Evolutionary conservation across 2,113 vertebrate genomes (phyloP).

Genomic region (Phaethornis superciliosus): DNA sequence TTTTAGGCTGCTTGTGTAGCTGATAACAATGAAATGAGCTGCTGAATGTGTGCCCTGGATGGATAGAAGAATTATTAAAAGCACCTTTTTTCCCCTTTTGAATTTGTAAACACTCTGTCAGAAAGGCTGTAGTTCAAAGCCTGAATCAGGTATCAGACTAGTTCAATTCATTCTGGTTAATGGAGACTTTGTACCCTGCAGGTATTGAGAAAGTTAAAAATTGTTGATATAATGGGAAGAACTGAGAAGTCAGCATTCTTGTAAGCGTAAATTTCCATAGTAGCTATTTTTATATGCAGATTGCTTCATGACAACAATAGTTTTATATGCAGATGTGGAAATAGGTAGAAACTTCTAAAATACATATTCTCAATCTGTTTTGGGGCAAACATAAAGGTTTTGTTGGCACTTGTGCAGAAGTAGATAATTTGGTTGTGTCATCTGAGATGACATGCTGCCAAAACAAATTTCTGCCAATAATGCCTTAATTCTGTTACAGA

Average conservation of each 20-base stretch:
- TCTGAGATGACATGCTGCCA: neutral
- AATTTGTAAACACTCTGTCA: neutral
- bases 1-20: neutral
- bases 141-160: neutral
- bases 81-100: neutral
- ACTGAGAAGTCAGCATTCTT: neutral
- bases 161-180: neutral
- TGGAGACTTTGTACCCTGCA: neutral
- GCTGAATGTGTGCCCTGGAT: neutral
- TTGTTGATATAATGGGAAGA: neutral
- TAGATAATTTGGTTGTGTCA: neutral
- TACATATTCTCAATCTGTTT: neutral
- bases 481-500: neutral
- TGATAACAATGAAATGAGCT: neutral
- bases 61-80: neutral
- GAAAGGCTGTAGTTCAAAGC: neutral
- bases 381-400: neutral
- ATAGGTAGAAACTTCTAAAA: neutral
- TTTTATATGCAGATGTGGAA: neutral
- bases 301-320: neutral
- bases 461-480: neutral
- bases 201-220: neutral
- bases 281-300: neutral
- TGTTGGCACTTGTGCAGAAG: neutral
- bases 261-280: neutral